These are phyloP conservation scores for Mystacides longicornis DNA, from an alignment of 2,888 invertebrate species.

Conservation along the genomic window DNA sequence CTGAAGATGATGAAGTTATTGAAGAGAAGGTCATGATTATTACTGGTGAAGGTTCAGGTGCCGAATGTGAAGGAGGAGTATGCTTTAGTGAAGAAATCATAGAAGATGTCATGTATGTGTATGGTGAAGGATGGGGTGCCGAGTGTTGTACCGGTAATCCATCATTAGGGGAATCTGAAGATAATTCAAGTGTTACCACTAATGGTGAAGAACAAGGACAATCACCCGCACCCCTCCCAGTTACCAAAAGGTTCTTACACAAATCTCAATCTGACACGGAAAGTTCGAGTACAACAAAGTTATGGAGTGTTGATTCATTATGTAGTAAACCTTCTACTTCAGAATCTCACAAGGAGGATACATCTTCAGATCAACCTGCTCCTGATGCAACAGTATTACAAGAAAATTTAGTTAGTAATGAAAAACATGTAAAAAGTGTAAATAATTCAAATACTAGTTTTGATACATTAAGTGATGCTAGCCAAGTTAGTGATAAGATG, in stretches of 20 bases:
- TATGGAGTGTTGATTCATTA: constrained; percentile 30
- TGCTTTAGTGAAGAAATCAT: constrained; percentile 61
- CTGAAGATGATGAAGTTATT: constrained; percentile 47
- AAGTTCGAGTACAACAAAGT: constrained; percentile 27
- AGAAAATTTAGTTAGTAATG: constrained; percentile 27
- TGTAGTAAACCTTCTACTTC: constrained; percentile 27
- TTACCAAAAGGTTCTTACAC: constrained; percentile 26
- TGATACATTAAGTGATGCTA: not conserved
- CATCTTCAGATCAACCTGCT: constrained; percentile 11
- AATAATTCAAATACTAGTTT: constrained; percentile 29
- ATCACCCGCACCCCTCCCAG: constrained; percentile 24
- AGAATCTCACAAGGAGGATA: constrained; percentile 17
- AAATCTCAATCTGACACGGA: constrained; percentile 19
- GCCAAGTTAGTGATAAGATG: not conserved
- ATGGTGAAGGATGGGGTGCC: constrained; percentile 63
- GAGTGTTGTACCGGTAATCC: constrained; percentile 71
- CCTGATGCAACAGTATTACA: constrained; percentile 21
- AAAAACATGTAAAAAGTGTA: constrained; percentile 34
- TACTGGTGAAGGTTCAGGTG: constrained; percentile 62
- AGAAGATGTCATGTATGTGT: constrained; percentile 62
- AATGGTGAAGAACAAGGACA: constrained; percentile 7
- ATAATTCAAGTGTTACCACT: constrained; percentile 26
- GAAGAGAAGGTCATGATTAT: constrained; percentile 67
- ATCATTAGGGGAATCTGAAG: constrained; percentile 28
- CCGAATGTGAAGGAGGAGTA: constrained; percentile 51